Percentiles rank a stretch among this genome's conserved stretches.
These are phyloP conservation scores for Spicauda simplicius DNA, from an alignment of 2,888 invertebrate genomes.

Conservation along the genomic window DNA sequence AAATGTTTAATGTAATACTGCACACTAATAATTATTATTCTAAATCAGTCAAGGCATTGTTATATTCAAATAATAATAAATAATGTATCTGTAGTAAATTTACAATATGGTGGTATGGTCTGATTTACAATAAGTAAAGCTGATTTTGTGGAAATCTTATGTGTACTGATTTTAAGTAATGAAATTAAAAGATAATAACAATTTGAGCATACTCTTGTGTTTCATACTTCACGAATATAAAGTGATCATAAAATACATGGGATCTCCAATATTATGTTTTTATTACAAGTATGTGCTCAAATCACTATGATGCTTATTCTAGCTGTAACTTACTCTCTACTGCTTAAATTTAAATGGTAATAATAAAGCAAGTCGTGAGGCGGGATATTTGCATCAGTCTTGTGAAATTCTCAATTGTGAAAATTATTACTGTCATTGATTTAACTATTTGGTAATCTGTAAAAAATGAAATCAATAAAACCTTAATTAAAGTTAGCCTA, in stretches of 20 bases:
- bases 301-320: conserved; percentile 62
- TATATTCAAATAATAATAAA: conserved; percentile 63
- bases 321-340: conserved; percentile 72
- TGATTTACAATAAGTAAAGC: conserved; percentile 54
- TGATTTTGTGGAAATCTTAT: conserved; percentile 57
- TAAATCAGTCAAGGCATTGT: conserved; percentile 80
- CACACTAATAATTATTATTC: conserved; percentile 71
- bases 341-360: conserved; percentile 81
- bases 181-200: conserved; percentile 59
- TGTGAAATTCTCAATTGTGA: conserved; percentile 83
- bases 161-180: conserved; percentile 49
- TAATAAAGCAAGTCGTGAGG: conserved; percentile 85
- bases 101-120: conserved; percentile 55
- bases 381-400: conserved; percentile 86
- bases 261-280: conserved; percentile 27
- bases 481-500: conserved; percentile 41
- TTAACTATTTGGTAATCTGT: conserved; percentile 81
- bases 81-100: conserved; percentile 54
- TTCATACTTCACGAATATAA: conserved; percentile 25
- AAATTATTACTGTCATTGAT: conserved; percentile 77
- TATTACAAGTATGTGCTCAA: conserved; percentile 60
- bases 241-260: conserved; percentile 33
- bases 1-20: conserved; percentile 81
- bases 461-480: conserved; percentile 58
- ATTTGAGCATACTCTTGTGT: conserved; percentile 62